phyloP scores from a whole-genome alignment of 2,888 invertebrate genomes.

The Phasia obesa region DNA sequence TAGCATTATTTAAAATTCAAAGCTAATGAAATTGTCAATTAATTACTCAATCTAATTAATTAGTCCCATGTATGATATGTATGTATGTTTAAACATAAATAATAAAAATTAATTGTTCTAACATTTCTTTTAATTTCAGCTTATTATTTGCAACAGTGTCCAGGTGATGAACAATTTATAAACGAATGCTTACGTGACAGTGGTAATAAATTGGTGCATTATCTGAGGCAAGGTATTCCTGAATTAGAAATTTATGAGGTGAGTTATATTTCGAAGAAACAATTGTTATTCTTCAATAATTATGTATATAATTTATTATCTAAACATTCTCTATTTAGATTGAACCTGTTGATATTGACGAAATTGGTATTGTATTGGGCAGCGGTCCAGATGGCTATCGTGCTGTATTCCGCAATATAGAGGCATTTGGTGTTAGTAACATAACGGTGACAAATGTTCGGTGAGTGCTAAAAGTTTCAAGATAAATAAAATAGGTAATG shows the following conservation, averaged over 20 bases:
- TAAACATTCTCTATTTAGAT: constrained; percentile 82
- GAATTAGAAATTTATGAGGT: constrained; percentile 88
- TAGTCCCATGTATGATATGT: too few relatives aligned
- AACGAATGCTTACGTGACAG: constrained; percentile 89
- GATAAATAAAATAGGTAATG: too few relatives aligned
- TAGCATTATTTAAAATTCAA: too few relatives aligned
- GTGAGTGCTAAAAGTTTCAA: constrained; percentile 82
- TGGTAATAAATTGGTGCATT: constrained; percentile 88
- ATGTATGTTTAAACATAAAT: background rate
- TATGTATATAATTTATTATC: background rate
- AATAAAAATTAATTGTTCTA: constrained; percentile 11
- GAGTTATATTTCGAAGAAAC: constrained; percentile 57
- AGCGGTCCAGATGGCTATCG: constrained; percentile 92
- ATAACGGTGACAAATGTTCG: constrained; percentile 91
- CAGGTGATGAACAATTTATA: constrained; percentile 87
- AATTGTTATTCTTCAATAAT: background rate
- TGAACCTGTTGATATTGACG: constrained; percentile 92
- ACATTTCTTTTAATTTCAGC: constrained; percentile 82
- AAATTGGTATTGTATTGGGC: constrained; percentile 90
- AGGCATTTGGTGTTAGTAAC: constrained; percentile 91
- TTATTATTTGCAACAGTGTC: constrained; percentile 89
- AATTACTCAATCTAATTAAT: too few relatives aligned
- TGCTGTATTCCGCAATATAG: constrained; percentile 90
- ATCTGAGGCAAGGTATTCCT: constrained; percentile 89
- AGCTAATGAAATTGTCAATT: too few relatives aligned